Evolutionary conservation across 2,888 invertebrate genomes (phyloP).

Genomic region (Malacosoma neustria): DNA sequence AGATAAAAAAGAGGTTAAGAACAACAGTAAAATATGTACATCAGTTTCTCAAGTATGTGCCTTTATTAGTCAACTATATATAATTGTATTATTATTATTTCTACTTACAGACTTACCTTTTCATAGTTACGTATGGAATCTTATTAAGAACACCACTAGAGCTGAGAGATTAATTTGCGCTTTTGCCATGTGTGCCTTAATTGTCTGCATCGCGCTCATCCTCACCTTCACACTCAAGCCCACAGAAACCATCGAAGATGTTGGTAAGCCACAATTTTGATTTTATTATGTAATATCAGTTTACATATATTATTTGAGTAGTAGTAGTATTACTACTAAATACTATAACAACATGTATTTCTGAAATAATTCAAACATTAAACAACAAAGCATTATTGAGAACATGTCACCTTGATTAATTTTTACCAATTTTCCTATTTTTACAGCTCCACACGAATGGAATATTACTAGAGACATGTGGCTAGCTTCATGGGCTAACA

Average conservation of each 20-base stretch:
- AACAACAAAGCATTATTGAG: too few relatives aligned
- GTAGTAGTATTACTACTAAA: too few relatives aligned
- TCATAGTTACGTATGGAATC: conserved; percentile 37
- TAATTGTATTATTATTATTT: too few relatives aligned
- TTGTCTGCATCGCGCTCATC: conserved; percentile 31
- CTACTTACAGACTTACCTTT: conserved; percentile 41
- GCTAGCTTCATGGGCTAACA: conserved; percentile 28
- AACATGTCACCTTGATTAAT: too few relatives aligned
- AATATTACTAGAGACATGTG: conserved; percentile 50
- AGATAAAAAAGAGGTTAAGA: too few relatives aligned
- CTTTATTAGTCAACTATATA: too few relatives aligned
- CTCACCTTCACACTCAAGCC: conserved; percentile 18
- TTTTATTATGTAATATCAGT: too few relatives aligned
- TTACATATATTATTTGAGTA: too few relatives aligned
- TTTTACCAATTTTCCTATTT: background rate
- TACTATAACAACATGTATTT: too few relatives aligned
- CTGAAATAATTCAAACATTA: too few relatives aligned
- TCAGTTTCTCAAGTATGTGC: too few relatives aligned
- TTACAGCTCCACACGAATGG: conserved; percentile 50
- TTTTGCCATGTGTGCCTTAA: conserved; percentile 28
- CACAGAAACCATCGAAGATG: conserved; percentile 10
- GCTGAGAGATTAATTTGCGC: conserved; percentile 45
- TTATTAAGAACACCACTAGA: conserved; percentile 41
- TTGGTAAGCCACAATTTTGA: conserved; percentile 16
- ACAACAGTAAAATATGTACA: too few relatives aligned